A percentile compares a stretch with the other conserved stretches of the same genome.
Evolutionary conservation across 2,888 invertebrate species (phyloP).

Genomic region (Pyrochroa serraticornis): DNA sequence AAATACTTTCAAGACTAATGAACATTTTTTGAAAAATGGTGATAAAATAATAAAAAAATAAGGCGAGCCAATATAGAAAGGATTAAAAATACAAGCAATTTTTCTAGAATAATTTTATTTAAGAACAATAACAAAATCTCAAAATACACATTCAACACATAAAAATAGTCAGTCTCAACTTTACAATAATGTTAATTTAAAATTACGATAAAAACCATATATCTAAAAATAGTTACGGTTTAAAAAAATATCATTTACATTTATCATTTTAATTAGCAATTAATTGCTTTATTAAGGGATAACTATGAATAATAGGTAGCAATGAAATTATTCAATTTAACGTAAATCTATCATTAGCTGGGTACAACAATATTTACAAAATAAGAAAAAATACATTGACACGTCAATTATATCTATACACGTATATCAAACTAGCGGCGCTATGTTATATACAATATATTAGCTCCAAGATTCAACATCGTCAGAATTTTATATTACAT

Average conservation of each 20-base stretch:
- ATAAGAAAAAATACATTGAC: constrained; percentile 2
- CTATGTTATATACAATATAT: not conserved
- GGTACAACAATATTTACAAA: constrained; percentile 3
- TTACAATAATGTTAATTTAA: not conserved
- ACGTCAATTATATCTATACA: constrained; percentile 1
- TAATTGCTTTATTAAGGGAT: not conserved
- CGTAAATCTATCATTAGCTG: not conserved
- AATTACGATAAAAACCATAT: not conserved
- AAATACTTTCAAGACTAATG: too few species aligned
- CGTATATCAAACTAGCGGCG: constrained; percentile 5
- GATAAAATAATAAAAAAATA: too few species aligned
- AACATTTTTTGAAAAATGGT: too few species aligned
- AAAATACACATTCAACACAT: not conserved
- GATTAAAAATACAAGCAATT: not conserved
- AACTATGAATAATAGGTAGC: not conserved
- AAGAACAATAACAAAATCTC: not conserved
- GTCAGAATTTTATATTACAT: constrained; percentile 8
- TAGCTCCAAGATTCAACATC: not conserved
- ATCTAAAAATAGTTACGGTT: not conserved
- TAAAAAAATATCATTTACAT: constrained; percentile 5
- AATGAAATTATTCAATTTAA: not conserved
- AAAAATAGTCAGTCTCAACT: constrained; percentile 8
- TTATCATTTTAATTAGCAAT: not conserved
- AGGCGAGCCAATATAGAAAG: too few species aligned
- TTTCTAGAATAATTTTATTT: constrained; percentile 2